These are phyloP conservation scores for Caracal caracal DNA, from an alignment of 2,113 vertebrate species.

Conservation along the genomic window DNA sequence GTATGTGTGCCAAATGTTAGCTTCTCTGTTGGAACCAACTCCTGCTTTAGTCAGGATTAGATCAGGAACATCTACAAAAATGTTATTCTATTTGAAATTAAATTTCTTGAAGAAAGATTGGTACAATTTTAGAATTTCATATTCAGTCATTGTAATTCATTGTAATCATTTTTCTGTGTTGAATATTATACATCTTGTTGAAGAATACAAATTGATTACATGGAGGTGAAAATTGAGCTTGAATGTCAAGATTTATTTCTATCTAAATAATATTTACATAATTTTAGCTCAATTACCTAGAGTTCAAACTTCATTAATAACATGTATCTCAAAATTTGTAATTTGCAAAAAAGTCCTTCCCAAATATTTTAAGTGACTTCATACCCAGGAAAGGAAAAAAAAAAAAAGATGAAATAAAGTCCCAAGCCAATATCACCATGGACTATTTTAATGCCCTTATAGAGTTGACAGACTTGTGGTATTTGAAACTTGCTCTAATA, in stretches of 20 bases:
- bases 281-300: background rate
- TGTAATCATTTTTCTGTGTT: background rate
- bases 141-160: background rate
- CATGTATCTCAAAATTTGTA: background rate
- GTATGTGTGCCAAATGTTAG: background rate
- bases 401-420: background rate
- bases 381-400: background rate
- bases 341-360: background rate
- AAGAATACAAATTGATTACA: background rate
- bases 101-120: background rate
- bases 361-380: background rate
- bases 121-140: background rate
- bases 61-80: background rate
- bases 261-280: constrained; percentile 5
- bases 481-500: background rate
- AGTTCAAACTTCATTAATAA: background rate
- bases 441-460: background rate
- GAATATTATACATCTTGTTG: background rate
- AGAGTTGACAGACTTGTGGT: background rate
- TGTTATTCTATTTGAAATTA: background rate
- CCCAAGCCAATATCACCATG: background rate
- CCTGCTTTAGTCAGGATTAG: background rate
- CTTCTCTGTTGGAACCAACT: background rate
- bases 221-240: background rate
- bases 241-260: constrained; percentile 23